These are phyloP conservation scores for Diorhabda sublineata DNA, from an alignment of 1,140 invertebrate species.

Conservation along the genomic window DNA sequence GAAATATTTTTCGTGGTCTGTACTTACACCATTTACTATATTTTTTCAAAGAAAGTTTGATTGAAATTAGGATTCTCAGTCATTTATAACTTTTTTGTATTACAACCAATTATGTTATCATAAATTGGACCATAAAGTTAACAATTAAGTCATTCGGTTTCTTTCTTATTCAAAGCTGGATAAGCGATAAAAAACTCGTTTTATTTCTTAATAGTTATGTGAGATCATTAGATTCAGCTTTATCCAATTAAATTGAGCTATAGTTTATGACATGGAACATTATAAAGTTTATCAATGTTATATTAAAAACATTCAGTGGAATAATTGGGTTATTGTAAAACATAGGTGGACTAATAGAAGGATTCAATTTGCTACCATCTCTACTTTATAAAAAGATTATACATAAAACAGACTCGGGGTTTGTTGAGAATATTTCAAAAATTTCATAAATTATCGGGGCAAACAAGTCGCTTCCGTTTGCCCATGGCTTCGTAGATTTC, in stretches of 20 bases:
- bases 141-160: neutral
- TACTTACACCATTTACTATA: too few species aligned
- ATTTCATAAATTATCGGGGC: neutral
- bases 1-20: too few species aligned
- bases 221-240: neutral
- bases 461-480: too few species aligned
- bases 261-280: neutral
- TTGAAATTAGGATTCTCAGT: too few species aligned
- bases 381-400: neutral
- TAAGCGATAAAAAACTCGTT: neutral
- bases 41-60: too few species aligned
- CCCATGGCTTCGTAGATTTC: too few species aligned
- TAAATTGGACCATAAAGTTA: neutral
- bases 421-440: neutral
- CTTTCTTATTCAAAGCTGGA: neutral
- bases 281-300: neutral
- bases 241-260: neutral
- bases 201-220: neutral
- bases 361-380: neutral
- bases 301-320: neutral
- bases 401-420: neutral
- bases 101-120: neutral
- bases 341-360: neutral
- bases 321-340: neutral
- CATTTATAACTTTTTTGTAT: neutral